Conservation (phyloP, 2,888 invertebrate genomes). For the Acheta domesticus region DNA sequence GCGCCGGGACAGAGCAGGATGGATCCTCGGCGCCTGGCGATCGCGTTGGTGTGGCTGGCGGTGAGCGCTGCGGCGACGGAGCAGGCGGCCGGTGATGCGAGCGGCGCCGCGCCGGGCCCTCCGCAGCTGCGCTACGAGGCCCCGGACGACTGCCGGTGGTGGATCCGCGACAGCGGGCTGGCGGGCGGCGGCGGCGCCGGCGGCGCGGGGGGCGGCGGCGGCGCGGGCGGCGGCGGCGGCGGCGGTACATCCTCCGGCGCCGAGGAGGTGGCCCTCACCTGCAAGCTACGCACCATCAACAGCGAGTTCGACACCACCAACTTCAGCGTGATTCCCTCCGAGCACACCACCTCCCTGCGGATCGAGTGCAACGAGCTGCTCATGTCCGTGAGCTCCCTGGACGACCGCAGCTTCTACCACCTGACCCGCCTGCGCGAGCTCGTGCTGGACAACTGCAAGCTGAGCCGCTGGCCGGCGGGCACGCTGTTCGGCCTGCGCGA, state of each 20-base stretch:
- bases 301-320: constrained; percentile 85
- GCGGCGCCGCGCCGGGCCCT: constrained; percentile 37
- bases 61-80: background rate
- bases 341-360: constrained; percentile 73
- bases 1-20: background rate
- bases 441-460: constrained; percentile 80
- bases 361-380: constrained; percentile 78
- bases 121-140: constrained; percentile 66
- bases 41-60: background rate
- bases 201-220: constrained; percentile 48
- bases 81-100: constrained; percentile 32
- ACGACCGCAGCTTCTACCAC: constrained; percentile 74
- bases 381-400: constrained; percentile 73
- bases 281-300: constrained; percentile 78
- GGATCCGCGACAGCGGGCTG: constrained; percentile 53
- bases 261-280: constrained; percentile 72
- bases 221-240: constrained; percentile 83
- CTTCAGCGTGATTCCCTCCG: constrained; percentile 80
- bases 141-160: constrained; percentile 83
- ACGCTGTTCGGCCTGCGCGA: constrained; percentile 76
- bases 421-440: constrained; percentile 75
- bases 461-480: constrained; percentile 76
- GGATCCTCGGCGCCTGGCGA: background rate
- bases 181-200: constrained; percentile 40
- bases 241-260: constrained; percentile 62